Evolutionary conservation across 2,888 invertebrate species (phyloP).

Genomic region (Agonum fuliginosum): DNA sequence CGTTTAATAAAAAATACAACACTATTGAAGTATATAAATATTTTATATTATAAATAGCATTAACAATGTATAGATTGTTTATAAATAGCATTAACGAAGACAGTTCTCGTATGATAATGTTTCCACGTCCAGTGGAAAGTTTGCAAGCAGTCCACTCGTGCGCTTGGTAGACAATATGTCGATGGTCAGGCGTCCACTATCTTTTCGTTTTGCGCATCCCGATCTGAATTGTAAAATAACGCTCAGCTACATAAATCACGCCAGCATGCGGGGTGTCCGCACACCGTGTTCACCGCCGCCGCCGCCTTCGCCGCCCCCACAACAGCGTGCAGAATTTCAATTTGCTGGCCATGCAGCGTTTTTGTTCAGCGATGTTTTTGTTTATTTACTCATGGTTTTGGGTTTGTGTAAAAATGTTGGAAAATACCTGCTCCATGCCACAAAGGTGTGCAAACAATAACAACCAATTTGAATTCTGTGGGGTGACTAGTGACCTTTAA

Average conservation of each 20-base stretch:
- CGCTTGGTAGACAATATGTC: too few species aligned
- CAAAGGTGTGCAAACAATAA: conserved; percentile 29
- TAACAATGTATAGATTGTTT: too few species aligned
- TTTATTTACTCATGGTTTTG: conserved; percentile 10
- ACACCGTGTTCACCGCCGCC: conserved; percentile 23
- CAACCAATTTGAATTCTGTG: conserved; percentile 22
- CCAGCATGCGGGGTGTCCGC: conserved; percentile 31
- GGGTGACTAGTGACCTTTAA: background rate
- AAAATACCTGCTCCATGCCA: conserved; percentile 20
- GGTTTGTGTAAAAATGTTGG: conserved; percentile 16
- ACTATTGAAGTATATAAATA: too few species aligned
- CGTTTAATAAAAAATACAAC: too few species aligned
- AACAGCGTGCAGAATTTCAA: conserved; percentile 30
- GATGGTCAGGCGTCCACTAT: background rate
- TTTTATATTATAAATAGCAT: too few species aligned
- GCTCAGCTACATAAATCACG: conserved; percentile 27
- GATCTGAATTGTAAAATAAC: conserved; percentile 48
- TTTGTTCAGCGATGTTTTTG: conserved; percentile 22
- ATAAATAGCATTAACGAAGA: too few species aligned
- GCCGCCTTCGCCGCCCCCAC: conserved; percentile 3
- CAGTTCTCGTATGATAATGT: too few species aligned
- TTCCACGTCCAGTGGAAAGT: too few species aligned
- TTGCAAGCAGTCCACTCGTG: too few species aligned
- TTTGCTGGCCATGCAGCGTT: conserved; percentile 30
- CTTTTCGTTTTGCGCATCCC: background rate